phyloP scores from a whole-genome alignment of 2,888 invertebrate species.

The Elmis aenea region DNA sequence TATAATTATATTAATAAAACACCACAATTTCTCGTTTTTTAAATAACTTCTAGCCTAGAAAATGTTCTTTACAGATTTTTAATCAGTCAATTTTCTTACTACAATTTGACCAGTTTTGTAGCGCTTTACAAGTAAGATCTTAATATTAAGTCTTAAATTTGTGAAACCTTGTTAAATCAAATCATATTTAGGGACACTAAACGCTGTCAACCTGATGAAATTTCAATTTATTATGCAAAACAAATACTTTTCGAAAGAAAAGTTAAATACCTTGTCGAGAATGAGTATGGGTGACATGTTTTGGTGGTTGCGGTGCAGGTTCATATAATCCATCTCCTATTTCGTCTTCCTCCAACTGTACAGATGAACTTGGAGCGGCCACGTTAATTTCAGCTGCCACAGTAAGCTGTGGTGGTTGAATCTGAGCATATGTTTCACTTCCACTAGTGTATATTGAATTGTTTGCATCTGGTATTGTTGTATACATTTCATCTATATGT shows the following conservation, averaged over 20 bases:
- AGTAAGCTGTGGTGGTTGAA: conserved; percentile 53
- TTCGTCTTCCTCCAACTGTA: conserved; percentile 36
- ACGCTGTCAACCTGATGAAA: background rate
- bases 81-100: too few relatives aligned
- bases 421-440: conserved; percentile 84
- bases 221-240: too few relatives aligned
- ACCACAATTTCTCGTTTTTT: too few relatives aligned
- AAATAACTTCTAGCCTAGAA: too few relatives aligned
- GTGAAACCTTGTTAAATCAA: too few relatives aligned
- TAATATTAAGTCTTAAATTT: too few relatives aligned
- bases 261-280: conserved; percentile 55
- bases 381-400: conserved; percentile 41
- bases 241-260: too few relatives aligned
- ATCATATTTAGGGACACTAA: background rate
- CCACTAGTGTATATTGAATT: conserved; percentile 66
- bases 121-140: too few relatives aligned
- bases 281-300: conserved; percentile 57
- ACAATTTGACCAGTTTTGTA: too few relatives aligned
- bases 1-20: too few relatives aligned
- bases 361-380: conserved; percentile 6
- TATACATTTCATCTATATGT: conserved; percentile 77
- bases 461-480: conserved; percentile 78
- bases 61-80: too few relatives aligned
- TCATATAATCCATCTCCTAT: conserved; percentile 35
- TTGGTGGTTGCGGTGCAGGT: conserved; percentile 54